phyloP scores from a whole-genome alignment of 2,888 invertebrate genomes.

The Agrypnus murinus region DNA sequence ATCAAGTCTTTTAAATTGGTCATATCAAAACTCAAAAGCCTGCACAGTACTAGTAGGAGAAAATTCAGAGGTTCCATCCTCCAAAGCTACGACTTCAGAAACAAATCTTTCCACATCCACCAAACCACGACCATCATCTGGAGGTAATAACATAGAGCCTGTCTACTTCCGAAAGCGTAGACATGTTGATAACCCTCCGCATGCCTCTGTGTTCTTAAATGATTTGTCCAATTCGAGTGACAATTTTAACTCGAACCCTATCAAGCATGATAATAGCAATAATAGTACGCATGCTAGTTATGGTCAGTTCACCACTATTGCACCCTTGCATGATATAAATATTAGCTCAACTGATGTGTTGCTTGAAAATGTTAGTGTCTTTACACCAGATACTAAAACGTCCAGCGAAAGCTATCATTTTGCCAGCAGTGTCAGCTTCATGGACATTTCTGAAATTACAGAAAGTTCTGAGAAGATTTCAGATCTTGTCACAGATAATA shows the following conservation, averaged over 20 bases:
- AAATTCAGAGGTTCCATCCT: slow-evolving; percentile 80
- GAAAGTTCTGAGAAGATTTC: slow-evolving; percentile 7
- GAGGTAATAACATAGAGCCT: slow-evolving; percentile 72
- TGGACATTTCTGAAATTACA: background rate
- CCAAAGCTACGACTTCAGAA: slow-evolving; percentile 82
- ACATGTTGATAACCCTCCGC: slow-evolving; percentile 71
- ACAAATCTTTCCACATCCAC: slow-evolving; percentile 82
- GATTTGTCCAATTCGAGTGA: slow-evolving; percentile 57
- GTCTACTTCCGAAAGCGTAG: slow-evolving; percentile 81
- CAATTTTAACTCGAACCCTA: slow-evolving; percentile 54
- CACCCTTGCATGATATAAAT: slow-evolving; percentile 66
- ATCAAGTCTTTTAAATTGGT: slow-evolving; percentile 89
- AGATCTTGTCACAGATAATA: background rate
- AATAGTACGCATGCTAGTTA: slow-evolving; percentile 64
- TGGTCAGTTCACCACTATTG: slow-evolving; percentile 55
- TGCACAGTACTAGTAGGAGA: slow-evolving; percentile 90
- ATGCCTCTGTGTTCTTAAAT: slow-evolving; percentile 66
- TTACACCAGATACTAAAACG: slow-evolving; percentile 58
- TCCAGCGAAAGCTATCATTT: slow-evolving; percentile 24
- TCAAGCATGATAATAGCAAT: slow-evolving; percentile 63
- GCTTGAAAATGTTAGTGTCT: slow-evolving; percentile 57
- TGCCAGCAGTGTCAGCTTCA: background rate
- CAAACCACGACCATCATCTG: slow-evolving; percentile 76
- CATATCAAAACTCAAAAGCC: slow-evolving; percentile 87
- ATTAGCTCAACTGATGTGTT: slow-evolving; percentile 58